phyloP scores from a whole-genome alignment of 2,113 vertebrate species.

The Cyprinodon variegatus region DNA sequence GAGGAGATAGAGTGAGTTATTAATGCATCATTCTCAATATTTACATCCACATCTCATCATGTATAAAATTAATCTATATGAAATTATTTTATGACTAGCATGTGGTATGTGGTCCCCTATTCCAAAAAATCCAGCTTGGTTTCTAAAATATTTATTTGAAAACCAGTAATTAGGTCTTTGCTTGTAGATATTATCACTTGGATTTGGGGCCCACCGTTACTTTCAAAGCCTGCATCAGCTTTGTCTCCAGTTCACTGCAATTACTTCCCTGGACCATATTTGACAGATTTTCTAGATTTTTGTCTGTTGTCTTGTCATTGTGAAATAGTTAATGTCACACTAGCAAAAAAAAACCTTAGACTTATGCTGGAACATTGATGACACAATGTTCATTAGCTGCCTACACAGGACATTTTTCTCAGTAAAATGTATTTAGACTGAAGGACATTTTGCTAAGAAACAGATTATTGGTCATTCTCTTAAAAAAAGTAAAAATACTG shows the following conservation, averaged over 20 bases:
- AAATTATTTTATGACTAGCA: too few relatives aligned
- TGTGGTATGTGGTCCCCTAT: not conserved
- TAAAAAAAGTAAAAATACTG: too few relatives aligned
- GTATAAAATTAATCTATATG: not conserved
- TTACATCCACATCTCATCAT: not conserved
- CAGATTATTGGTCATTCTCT: too few relatives aligned
- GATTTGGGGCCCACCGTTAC: not conserved
- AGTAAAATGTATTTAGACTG: too few relatives aligned
- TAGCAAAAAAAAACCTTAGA: too few relatives aligned
- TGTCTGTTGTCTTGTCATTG: too few relatives aligned
- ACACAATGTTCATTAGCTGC: too few relatives aligned
- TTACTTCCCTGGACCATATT: not conserved
- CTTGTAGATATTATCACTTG: not conserved
- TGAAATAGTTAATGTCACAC: too few relatives aligned
- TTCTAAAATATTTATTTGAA: not conserved
- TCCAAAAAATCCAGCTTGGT: not conserved
- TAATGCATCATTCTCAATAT: not conserved
- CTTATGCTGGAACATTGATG: too few relatives aligned
- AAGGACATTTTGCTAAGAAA: too few relatives aligned
- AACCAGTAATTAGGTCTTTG: not conserved
- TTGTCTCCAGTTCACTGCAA: not conserved
- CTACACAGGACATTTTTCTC: too few relatives aligned
- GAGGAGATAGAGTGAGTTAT: conserved; percentile 93
- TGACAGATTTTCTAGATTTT: not conserved
- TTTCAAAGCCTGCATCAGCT: not conserved